Evolutionary conservation across 2,888 invertebrate species (phyloP), one percentile per base, ranked within the genome.

Genomic region (Drosophila hamatofila): DNA sequence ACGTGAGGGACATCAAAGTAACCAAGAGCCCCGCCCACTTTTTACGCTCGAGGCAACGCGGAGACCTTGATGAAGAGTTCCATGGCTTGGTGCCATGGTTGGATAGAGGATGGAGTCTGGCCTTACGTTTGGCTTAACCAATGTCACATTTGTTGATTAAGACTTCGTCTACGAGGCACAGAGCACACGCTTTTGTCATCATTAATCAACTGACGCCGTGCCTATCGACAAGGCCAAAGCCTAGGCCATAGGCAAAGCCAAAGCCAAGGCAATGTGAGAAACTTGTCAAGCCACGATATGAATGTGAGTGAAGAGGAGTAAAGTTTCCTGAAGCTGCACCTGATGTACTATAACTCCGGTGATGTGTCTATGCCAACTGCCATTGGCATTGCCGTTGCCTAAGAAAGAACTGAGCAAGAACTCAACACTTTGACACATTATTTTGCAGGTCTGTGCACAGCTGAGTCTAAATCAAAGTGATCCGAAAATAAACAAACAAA

Each of bases 1-100:
- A 88, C 81, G 87, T 77, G 89, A 73, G 81, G 69, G 55, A 86
- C 90, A 89, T 86, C 90, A 89, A 86, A 89, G 88, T 78, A 78
- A 85, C 86, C 76, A 59, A 55, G 57, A 33, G 48, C 42, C 65
- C 49, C 80, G 75, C 85, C 88, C 70, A 75, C 72, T 72, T 78
- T 86, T 75, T 57, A 72, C 69, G 84, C 75, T 80, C 52, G 75
- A 75, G 56, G 74, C 67, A 72, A 66, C 80, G 66, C 62, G 65
- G 33, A 67, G 63, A 55, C 62, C 69, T 68, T 75, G 72, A 81
- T 72, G 67, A 80, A 59, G 65, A 73, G 62, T 41, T 46, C 37
- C 54, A 37, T 35, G 21, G 35, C 18, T 25, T 54, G 42, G 51
- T 33, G 46, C 23, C 33, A 21, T 58, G 52, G 30, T 30, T 7